Evolutionary conservation across 2,113 vertebrate species (phyloP), one percentile per base, ranked within the genome.

Genomic region (Oryzias celebensis): DNA sequence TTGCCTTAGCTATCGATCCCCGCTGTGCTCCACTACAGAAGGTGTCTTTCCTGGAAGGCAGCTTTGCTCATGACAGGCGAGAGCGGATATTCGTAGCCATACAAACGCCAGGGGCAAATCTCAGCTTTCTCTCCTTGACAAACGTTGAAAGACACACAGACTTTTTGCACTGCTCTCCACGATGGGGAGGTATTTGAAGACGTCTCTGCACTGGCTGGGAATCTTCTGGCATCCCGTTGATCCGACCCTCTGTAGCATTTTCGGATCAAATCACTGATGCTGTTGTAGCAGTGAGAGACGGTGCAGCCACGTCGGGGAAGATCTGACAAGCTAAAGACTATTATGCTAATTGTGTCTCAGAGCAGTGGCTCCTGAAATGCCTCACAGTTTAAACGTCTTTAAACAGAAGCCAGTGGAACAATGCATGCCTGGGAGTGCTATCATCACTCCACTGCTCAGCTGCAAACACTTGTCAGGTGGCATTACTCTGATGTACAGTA

Each of bases 221-320:
- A 75, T 78, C 59, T 74, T 76, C 69, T 85, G 83, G 74, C 75
- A 68, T 78, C 47, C 82, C 47, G 82, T 85, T 4, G 69, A 86
- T 73, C 62, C 47, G 0, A 52, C 67, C 62, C 73, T 81, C 75
- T 74, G 10, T 13, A 8, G 31, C 31, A 36, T 36, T 36, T 36
- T 36, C 2, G 36, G 36, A 36, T 36, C 36, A 36, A 36, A 76
- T 77, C 46, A 50, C 65, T 46, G 72, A 53, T 17, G 45, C 65
- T 50, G 58, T 59, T 47, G 69, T 45, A 15, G 22, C 26, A 28
- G 26, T 28, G 7, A 3, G 55, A 42, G 52, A 61, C 62, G 58
- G 65, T 26, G 55, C 44, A n/a, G 61, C 36, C 28, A 14, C 55
- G 49, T 43, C 45, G 18, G 43, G 12, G 48, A 63, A 67, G 20